Percentiles rank a stretch among this genome's conserved stretches.
phyloP scores from a whole-genome alignment of 2,113 vertebrate species.

The Rafetus swinhoei region DNA sequence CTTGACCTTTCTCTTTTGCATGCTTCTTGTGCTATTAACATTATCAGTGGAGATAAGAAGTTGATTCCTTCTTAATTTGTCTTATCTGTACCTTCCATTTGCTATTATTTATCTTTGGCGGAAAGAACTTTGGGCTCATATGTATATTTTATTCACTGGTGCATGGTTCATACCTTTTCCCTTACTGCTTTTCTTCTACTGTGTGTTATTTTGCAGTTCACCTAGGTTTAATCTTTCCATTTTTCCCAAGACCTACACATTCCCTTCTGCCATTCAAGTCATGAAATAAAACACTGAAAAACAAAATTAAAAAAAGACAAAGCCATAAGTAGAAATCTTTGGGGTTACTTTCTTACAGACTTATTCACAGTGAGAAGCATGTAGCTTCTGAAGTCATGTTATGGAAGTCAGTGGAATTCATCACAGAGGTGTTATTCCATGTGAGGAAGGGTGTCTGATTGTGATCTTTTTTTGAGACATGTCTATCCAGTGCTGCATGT shows the following conservation, averaged over 20 bases:
- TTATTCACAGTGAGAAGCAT: not conserved
- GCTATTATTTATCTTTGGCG: not conserved
- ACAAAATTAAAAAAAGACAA: not conserved
- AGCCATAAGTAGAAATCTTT: not conserved
- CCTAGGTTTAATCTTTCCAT: not conserved
- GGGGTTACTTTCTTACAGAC: not conserved
- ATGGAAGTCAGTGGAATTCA: not conserved
- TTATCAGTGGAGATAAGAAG: conserved; percentile 21
- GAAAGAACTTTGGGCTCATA: conserved; percentile 19
- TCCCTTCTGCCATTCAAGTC: not conserved
- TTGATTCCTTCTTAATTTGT: not conserved
- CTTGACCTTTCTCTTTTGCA: conserved; percentile 42
- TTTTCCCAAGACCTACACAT: not conserved
- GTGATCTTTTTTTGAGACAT: not conserved
- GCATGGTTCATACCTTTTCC: not conserved
- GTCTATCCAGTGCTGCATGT: not conserved
- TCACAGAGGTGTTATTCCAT: not conserved
- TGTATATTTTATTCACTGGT: not conserved
- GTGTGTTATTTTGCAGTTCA: not conserved
- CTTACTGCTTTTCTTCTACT: not conserved
- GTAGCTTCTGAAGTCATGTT: not conserved
- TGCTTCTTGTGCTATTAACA: not conserved
- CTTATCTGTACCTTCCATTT: not conserved
- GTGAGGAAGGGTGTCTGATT: not conserved
- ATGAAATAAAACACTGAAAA: not conserved